Base-by-base conservation (phyloP, 92 coral and sea anemone genomes). In the Blastomussa wellsi region DNA sequence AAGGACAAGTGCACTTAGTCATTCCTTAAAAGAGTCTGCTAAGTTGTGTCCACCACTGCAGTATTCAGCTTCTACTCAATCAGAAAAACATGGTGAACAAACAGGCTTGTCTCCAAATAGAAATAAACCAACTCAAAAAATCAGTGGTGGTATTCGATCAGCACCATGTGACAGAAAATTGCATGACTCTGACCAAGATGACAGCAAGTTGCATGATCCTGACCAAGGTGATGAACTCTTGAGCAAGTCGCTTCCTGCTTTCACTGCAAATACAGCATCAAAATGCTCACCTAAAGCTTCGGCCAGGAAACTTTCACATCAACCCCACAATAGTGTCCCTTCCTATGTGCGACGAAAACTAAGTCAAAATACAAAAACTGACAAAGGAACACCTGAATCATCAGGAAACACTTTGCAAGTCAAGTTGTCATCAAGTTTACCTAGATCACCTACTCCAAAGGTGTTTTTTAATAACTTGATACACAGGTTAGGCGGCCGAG, bases 1-100 rank as follows among this genome's bases (percentile, higher is more conserved):
- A 16, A 91, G 94, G 29, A 92, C 98, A 22, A 94, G 98, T 86
- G 95, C 89, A 7, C 75, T 94, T 13, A 92, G 92, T 64, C 88
- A 82, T 79, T 94, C 98, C 1, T 68, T 94, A 8, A 92, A 88
- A 66, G 67, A 57, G 44, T 74, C 88, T 0, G 7, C 57, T 44
- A 57, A 73, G 38, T 41, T 57, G 17, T 7, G 49, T 66, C 77
- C 10, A 39, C 49, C 81, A 20, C 44, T 60, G 19, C 60, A 3
- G 17, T 31, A 78, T 57, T 76, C 78, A 7, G 41, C 78, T 11
- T 74, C 78, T 2, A 74, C 78, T 4, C 80, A 29, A 26, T 19
- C 35, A 2, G 62, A 29, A 13, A 73, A 57, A 74, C 39, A 29
- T 39, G 32, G 39, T 15, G 33, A 70, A 20, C 16, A 72, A 24